Evolutionary conservation across 2,888 invertebrate species (phyloP), one percentile per base, ranked within the genome.

Genomic region (Calephelis perditalis): DNA sequence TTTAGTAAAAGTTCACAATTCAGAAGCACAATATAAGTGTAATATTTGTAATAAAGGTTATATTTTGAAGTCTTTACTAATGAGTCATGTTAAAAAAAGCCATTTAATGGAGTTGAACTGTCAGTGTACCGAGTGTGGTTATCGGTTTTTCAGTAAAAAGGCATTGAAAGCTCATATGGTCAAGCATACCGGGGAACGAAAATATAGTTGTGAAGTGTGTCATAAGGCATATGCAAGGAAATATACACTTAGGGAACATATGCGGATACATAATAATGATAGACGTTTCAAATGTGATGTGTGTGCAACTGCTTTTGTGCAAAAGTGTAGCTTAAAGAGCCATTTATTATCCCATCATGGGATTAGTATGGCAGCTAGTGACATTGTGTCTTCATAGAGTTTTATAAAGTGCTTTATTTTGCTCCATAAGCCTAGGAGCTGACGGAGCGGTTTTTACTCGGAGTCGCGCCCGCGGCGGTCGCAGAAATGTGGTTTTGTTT

Each of bases 91-190:
- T 35, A 87, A 86, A 61, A 84, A 83, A 55, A 77, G 78, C 55
- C 92, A 92, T 69, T 73, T 92, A n/a, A 88, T 86, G 85, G 89
- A 89, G 59, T 67, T 80, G 4, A 84, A 91, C 15, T 88, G 81
- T 61, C 86, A 86, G 57, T 92, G 92, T 37, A 81, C 83, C 0
- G 85, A 91, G 36, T 92, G 92, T 60, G 92, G 89, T 0, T 86
- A 81, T 54, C 74, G 84, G 57, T 92, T 92, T 60, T 91, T 91
- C 66, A 91, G 89, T 60, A 89, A 88, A n/a, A 91, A 91, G 65
- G 88, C 88, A 1, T 74, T 92, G 0, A 91, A 90, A 59, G 89
- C 85, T 0, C 91, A 91, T 55, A 91, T 91, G 89, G 71, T 91
- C 0, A 87, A 87, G 45, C 91, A 91, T 63, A 87, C 84, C 0